Base-by-base conservation (phyloP, 2,113 vertebrate species). In the Rhineura floridana region DNA sequence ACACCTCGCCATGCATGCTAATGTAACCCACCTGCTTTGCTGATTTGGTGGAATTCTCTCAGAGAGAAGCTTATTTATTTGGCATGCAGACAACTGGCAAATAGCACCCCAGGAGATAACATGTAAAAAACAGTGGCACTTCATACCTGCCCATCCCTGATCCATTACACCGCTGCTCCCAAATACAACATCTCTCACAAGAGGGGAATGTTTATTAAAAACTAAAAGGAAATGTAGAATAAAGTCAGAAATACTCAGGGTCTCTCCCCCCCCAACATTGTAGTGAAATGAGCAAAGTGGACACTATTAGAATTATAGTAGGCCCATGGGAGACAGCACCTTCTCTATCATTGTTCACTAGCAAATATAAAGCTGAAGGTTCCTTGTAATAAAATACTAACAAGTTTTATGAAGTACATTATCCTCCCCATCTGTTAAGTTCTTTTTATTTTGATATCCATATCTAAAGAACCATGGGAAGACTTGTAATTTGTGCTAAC, bases 301-400 rank as follows among this genome's bases (percentile, higher is more conserved):
- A 65, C 4, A 3, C 62, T 11, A 1, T 75, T 25, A 85, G 70
- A 85, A 75, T 52, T 75, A 36, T 30, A 63, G 13, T 15, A 33
- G 36, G 67, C 50, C 77, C 80, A 55, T 52, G 4, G 48, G 17
- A 87, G 6, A 25, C 8, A n/a, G n/a, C 75, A 19, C 21, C 42
- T 36, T 87, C n/a, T 67, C 30, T 63, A 3, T 73, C 13, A 73
- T 62, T 81, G 69, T 86, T 52, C 75, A 11, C 69, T 52, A 92
- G 13, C 48, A 91, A 93, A 88, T 11, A 90, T 89, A 92, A 87
- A 87, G 8, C 17, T 19, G 28, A 52, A 52, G 30, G 48, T 11
- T 62, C 4, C 23, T 65, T 88, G 44, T 30, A 82, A 75, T 62
- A 46, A 39, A 87, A 72, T 44, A 36, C 7, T 36, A 48, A 19